Evolutionary conservation across 2,113 vertebrate species (phyloP).

Genomic region (Speoplatyrhinus poulsoni): DNA sequence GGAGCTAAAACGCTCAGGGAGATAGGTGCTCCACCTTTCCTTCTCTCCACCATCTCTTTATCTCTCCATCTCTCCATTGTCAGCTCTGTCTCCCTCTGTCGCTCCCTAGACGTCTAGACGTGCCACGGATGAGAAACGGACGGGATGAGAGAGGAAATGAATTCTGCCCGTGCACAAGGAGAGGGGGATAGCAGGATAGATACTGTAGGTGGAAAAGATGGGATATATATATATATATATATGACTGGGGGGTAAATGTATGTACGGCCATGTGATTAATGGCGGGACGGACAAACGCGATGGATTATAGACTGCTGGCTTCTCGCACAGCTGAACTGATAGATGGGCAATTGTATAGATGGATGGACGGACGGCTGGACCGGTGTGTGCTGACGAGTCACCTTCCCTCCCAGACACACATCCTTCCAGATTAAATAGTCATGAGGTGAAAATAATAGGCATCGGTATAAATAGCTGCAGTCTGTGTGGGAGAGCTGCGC

Average conservation of each 20-base stretch:
- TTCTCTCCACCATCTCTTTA: neutral
- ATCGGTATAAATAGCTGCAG: slow-evolving; percentile 49
- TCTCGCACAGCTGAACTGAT: too few species aligned
- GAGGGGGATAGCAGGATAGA: neutral
- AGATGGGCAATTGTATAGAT: neutral
- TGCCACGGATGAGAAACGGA: too few species aligned
- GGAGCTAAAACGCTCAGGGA: too few species aligned
- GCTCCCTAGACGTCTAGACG: neutral
- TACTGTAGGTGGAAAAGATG: neutral
- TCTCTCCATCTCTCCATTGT: neutral
- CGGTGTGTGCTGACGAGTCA: slow-evolving; percentile 19
- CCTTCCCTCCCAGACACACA: slow-evolving; percentile 35
- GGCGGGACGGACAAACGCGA: neutral
- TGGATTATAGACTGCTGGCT: too few species aligned
- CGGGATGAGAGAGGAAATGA: neutral
- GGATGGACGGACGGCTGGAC: neutral
- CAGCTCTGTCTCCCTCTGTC: neutral
- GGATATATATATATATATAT: too few species aligned
- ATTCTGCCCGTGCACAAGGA: neutral
- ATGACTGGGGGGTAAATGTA: too few species aligned
- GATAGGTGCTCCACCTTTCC: too few species aligned
- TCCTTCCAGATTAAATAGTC: slow-evolving; percentile 57
- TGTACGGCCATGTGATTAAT: too few species aligned
- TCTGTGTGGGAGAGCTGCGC: slow-evolving; percentile 28
- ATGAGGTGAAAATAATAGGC: slow-evolving; percentile 61